phyloP scores from a whole-genome alignment of 2,888 invertebrate genomes.

The Netelia melanura region DNA sequence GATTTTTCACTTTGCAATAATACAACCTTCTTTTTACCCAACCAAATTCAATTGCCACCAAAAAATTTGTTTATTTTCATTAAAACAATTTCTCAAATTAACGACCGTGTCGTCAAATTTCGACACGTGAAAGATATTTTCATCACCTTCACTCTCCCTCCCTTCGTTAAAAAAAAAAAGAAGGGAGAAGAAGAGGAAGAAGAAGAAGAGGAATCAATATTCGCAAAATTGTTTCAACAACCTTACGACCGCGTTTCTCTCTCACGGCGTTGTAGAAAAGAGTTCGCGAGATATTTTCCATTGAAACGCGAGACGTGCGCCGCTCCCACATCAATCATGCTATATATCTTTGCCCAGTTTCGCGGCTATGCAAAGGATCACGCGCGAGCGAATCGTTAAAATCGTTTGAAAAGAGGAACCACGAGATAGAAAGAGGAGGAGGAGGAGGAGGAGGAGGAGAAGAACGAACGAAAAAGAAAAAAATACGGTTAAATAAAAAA shows the following conservation, averaged over 20 bases:
- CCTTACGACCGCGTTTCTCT: slow-evolving; percentile 19
- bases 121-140: too few species aligned
- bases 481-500: neutral
- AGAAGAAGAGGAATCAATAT: neutral
- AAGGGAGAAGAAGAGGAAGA: neutral
- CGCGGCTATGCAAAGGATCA: slow-evolving; percentile 81
- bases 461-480: slow-evolving; percentile 6
- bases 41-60: too few species aligned
- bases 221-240: slow-evolving; percentile 34
- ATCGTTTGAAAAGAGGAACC: slow-evolving; percentile 60
- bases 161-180: neutral
- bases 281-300: slow-evolving; percentile 18
- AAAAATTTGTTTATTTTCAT: too few species aligned
- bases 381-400: slow-evolving; percentile 52
- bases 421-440: slow-evolving; percentile 30
- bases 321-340: slow-evolving; percentile 84
- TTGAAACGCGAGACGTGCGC: slow-evolving; percentile 64
- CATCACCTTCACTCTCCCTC: neutral
- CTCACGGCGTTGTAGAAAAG: slow-evolving; percentile 42
- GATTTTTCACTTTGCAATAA: too few species aligned
- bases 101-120: too few species aligned
- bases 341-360: slow-evolving; percentile 79
- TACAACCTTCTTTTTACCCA: too few species aligned
- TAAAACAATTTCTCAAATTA: too few species aligned
- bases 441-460: slow-evolving; percentile 23